Evolutionary conservation across 2,888 invertebrate genomes (phyloP).

Genomic region (Pecten maximus): DNA sequence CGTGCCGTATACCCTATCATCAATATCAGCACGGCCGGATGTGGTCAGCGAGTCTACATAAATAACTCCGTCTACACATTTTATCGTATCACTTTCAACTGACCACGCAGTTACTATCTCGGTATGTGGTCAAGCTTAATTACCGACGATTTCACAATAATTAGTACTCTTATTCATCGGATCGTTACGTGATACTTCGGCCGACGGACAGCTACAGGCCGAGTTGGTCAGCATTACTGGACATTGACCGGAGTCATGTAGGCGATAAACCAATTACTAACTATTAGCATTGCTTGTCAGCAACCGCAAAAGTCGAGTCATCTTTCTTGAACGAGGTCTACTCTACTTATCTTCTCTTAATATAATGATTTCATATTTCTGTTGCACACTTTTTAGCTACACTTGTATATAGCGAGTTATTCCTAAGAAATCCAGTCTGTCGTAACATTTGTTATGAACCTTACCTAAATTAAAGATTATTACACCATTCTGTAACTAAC

Average conservation of each 20-base stretch:
- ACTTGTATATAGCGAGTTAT: no score
- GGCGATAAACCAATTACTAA: no score
- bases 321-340: no score
- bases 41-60: neutral
- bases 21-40: neutral
- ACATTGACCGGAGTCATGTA: neutral
- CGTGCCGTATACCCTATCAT: neutral
- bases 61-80: neutral
- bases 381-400: no score
- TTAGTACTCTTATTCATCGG: neutral
- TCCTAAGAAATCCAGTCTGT: no score
- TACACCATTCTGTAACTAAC: no score
- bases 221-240: neutral
- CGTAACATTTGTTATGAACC: no score
- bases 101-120: neutral
- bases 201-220: neutral
- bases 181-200: neutral
- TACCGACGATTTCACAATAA: neutral
- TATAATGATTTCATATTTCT: no score
- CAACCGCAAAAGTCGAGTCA: no score
- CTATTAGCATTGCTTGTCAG: no score
- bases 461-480: no score
- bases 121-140: neutral
- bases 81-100: neutral
- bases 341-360: no score